Evolutionary conservation across 2,797 vertebrate genomes (phyloP).

Genomic region (Schizothorax lantsangensis): DNA sequence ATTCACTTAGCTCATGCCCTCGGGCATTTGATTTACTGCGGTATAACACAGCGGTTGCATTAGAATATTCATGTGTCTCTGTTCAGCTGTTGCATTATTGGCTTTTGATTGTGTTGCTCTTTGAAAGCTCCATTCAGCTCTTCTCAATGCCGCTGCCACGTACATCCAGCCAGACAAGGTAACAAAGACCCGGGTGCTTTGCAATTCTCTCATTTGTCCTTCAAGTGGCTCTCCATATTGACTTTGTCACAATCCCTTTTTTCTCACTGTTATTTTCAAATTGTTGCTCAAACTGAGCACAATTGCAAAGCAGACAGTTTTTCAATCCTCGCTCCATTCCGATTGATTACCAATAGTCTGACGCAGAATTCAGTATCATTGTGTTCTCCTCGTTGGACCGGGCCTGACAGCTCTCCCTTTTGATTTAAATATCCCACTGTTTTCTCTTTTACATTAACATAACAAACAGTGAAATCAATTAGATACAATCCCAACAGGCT

Average conservation of each 20-base stretch:
- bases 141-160: slow-evolving; percentile 74
- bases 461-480: slow-evolving; percentile 88
- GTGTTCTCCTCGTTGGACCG: slow-evolving; percentile 75
- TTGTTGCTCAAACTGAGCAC: slow-evolving; percentile 96
- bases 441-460: slow-evolving; percentile 83
- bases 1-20: slow-evolving; percentile 49
- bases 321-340: slow-evolving; percentile 90
- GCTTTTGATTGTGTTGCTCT: slow-evolving; percentile 67
- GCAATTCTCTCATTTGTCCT: slow-evolving; percentile 89
- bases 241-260: slow-evolving; percentile 81
- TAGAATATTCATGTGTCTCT: slow-evolving; percentile 50
- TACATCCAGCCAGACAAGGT: slow-evolving; percentile 72
- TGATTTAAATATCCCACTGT: slow-evolving; percentile 88
- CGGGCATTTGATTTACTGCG: slow-evolving; percentile 45
- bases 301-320: slow-evolving; percentile 98
- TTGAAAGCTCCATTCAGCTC: slow-evolving; percentile 73
- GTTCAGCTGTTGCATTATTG: slow-evolving; percentile 65
- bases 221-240: slow-evolving; percentile 91
- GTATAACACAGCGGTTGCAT: slow-evolving; percentile 38
- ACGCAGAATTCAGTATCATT: slow-evolving; percentile 87
- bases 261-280: slow-evolving; percentile 95
- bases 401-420: slow-evolving; percentile 77
- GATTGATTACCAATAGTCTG: slow-evolving; percentile 98
- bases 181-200: slow-evolving; percentile 68
- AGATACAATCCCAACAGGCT: slow-evolving; percentile 72